Percentiles rank a stretch among this genome's conserved stretches.
Conservation (phyloP, 2,797 vertebrate genomes). For the Caiman crocodilus region DNA sequence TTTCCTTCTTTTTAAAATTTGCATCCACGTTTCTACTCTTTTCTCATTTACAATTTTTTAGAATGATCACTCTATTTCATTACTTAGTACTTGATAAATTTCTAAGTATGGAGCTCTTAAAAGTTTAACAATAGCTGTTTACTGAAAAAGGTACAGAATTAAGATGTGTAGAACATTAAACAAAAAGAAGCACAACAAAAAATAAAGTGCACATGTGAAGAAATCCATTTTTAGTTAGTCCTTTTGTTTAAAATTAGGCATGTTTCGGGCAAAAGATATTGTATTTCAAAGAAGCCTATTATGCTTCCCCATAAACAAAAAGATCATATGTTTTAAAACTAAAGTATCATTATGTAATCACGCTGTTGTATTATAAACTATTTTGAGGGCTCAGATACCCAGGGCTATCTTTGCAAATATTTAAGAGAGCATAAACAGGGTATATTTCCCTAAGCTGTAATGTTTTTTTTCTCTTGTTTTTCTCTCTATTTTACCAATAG, state of each 20-base stretch:
- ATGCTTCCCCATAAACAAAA: conserved; percentile 77
- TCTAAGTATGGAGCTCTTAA: neutral
- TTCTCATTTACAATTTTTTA: neutral
- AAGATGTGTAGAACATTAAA: conserved; percentile 39
- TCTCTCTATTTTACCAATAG: conserved; percentile 58
- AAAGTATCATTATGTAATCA: conserved; percentile 78
- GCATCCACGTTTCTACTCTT: neutral
- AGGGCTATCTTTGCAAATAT: conserved; percentile 77
- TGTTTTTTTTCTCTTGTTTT: conserved; percentile 65
- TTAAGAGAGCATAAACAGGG: conserved; percentile 75
- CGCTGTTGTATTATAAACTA: conserved; percentile 77
- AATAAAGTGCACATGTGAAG: conserved; percentile 64
- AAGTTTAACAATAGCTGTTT: conserved; percentile 23
- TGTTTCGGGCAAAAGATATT: conserved; percentile 74
- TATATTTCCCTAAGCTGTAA: conserved; percentile 70
- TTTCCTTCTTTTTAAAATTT: neutral
- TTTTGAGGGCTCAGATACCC: conserved; percentile 76
- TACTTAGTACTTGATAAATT: conserved; percentile 45
- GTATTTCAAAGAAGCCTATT: conserved; percentile 75
- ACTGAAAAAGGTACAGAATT: conserved; percentile 66
- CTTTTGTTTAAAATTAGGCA: conserved; percentile 77
- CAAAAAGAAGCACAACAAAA: conserved; percentile 71
- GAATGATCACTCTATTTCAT: neutral
- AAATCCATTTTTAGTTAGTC: conserved; percentile 71
- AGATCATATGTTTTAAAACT: conserved; percentile 75